Conservation (phyloP, 2,113 vertebrate genomes). For the Microtus oregoni region DNA sequence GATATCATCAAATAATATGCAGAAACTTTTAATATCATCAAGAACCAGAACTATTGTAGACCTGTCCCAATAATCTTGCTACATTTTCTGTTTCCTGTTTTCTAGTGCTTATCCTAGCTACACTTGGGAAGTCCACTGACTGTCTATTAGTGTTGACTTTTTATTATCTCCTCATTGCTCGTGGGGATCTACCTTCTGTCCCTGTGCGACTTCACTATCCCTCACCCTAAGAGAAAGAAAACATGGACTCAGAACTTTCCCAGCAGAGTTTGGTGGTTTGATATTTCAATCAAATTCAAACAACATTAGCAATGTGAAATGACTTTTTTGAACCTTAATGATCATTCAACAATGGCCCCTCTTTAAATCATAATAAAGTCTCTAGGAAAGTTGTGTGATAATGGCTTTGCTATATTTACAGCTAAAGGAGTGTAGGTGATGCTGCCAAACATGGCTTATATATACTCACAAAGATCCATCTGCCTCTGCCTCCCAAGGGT, state of each 20-base stretch:
- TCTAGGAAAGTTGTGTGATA: background rate
- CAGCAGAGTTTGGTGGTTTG: background rate
- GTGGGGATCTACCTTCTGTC: background rate
- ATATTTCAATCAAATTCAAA: background rate
- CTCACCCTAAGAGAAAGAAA: background rate
- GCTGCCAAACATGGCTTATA: background rate
- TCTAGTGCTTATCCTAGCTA: background rate
- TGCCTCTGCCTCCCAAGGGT: background rate
- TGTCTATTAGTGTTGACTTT: background rate
- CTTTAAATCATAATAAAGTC: background rate
- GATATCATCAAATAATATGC: background rate
- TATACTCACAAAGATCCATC: background rate
- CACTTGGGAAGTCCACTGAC: background rate
- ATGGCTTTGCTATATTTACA: background rate
- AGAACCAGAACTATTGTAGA: background rate
- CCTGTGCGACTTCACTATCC: too few species aligned
- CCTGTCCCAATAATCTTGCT: background rate
- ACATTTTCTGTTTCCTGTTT: background rate
- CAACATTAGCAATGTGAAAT: background rate
- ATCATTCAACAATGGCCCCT: background rate
- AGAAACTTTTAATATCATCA: slow-evolving; percentile 18
- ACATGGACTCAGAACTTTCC: background rate
- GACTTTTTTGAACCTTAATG: background rate
- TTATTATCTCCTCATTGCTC: background rate
- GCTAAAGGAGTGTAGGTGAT: background rate